These are phyloP conservation scores for Ferdinandea cuprea DNA, from an alignment of 2,888 invertebrate genomes.

Conservation along the genomic window DNA sequence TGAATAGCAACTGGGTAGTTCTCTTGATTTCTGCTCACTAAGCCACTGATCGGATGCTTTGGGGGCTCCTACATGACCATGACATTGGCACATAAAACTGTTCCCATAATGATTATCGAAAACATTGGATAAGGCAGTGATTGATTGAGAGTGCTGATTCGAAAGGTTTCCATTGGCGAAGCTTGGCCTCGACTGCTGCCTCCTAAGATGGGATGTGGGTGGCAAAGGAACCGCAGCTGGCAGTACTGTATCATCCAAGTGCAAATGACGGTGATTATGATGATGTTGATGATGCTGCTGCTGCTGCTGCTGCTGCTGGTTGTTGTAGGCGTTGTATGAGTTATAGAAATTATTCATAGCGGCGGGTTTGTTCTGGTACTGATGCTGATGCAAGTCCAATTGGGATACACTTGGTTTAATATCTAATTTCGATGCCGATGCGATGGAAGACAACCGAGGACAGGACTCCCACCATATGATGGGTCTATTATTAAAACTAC, in stretches of 20 bases:
- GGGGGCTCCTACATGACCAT: conserved; percentile 39
- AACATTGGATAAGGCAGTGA: conserved; percentile 76
- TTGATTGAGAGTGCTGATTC: conserved; percentile 76
- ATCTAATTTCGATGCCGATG: conserved; percentile 74
- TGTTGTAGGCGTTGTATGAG: conserved; percentile 62
- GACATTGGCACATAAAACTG: conserved; percentile 70
- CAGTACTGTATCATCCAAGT: conserved; percentile 67
- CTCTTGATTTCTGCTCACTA: conserved; percentile 55
- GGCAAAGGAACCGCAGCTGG: conserved; percentile 74
- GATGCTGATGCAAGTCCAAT: conserved; percentile 71
- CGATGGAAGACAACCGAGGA: conserved; percentile 81
- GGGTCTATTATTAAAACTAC: conserved; percentile 82
- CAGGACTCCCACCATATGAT: conserved; percentile 83
- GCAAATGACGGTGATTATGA: conserved; percentile 75
- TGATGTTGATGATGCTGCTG: too few species aligned
- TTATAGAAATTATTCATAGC: conserved; percentile 68
- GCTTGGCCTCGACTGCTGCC: conserved; percentile 54
- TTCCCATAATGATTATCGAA: conserved; percentile 70
- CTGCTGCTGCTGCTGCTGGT: conserved; percentile 32
- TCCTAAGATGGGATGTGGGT: conserved; percentile 70
- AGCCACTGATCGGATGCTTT: conserved; percentile 58
- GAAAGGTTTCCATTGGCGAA: conserved; percentile 64
- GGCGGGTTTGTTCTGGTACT: conserved; percentile 56
- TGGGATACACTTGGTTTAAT: conserved; percentile 65
- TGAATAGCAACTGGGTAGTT: conserved; percentile 63